Percentiles rank a stretch among this genome's conserved stretches.
phyloP scores from a whole-genome alignment of 1,140 invertebrate species.

The Diabrotica undecimpunctata region DNA sequence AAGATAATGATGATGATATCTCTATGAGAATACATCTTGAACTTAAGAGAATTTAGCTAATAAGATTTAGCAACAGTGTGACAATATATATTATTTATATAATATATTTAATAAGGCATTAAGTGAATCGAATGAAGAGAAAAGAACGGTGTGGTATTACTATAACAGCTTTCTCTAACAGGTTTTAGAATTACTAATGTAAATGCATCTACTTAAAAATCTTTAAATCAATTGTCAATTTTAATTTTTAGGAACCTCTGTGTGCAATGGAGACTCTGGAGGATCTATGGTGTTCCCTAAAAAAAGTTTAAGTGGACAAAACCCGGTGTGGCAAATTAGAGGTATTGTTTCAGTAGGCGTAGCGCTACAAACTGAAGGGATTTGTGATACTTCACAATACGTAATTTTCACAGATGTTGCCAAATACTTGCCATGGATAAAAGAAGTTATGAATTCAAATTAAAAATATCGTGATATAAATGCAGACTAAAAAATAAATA shows the following conservation, averaged over 20 bases:
- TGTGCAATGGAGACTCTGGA: conserved; percentile 60
- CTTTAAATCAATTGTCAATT: neutral
- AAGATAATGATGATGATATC: no score
- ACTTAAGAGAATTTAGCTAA: no score
- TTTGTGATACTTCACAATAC: conserved; percentile 54
- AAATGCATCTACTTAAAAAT: no score
- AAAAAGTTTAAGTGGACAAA: conserved; percentile 19
- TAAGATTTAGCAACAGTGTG: no score
- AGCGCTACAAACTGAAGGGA: conserved; percentile 42
- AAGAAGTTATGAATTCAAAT: conserved; percentile 14
- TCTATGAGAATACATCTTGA: no score
- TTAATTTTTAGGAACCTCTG: conserved; percentile 51
- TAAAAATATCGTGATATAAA: neutral
- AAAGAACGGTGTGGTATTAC: no score
- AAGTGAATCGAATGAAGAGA: no score
- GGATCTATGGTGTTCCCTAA: conserved; percentile 53
- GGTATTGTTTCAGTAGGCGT: conserved; percentile 56
- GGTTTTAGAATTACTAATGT: no score
- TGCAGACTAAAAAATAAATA: no score
- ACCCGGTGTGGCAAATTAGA: conserved; percentile 51
- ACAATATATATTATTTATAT: no score
- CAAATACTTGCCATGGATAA: conserved; percentile 54
- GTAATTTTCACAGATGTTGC: conserved; percentile 56
- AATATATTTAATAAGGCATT: no score
- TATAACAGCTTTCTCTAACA: no score